Base-by-base conservation (phyloP, 2,888 invertebrate species). In the Lithosia quadra region DNA sequence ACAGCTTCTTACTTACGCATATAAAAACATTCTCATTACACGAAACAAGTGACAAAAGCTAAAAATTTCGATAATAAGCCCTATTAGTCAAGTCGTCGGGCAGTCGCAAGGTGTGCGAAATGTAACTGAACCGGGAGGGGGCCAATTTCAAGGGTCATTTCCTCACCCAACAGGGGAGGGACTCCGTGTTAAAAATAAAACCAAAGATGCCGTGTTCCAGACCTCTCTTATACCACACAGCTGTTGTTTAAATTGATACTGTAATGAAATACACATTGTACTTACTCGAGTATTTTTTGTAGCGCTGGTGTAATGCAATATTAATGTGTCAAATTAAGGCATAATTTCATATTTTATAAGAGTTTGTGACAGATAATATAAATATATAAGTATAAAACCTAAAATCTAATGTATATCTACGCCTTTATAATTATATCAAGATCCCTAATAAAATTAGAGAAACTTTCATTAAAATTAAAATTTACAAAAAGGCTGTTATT, bases 101-200 rank as follows among this genome's bases (percentile, higher is more conserved):
- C 76, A 78, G 80, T 79, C 80, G 90, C 93, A 93, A 93, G 92
- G 93, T 92, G 92, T 81, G 91, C 90, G 76, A 88, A 88, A 88
- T 86, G 88, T 87, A 87, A 91, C 87, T 85, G 85, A 89, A 86
- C 82, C 87, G 87, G 85, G 86, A 81, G 84, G 86, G 80, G 86
- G 86, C 87, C 91, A 93, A 94, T 94, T 94, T 94, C 94, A 94
- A 90, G 94, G 92, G 87, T 86, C 94, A 93, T 94, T 94, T 92
- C 89, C 90, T 86, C 86, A 86, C 91, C 90, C 90, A 84, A 81
- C 79, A 76, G 78, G 81, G 84, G 85, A 84, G 75, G 77, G 80
- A 78, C 73, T 70, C 74, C 81, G 79, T 78, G 80, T 85, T 86
- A 84, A 90, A 88, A 89, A 87, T 86, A 88, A 88, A 88, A 86